Evolutionary conservation across 37 sponge, comb jelly and placozoan genomes (phyloP).

Genomic region (Hormiphora californensis): DNA sequence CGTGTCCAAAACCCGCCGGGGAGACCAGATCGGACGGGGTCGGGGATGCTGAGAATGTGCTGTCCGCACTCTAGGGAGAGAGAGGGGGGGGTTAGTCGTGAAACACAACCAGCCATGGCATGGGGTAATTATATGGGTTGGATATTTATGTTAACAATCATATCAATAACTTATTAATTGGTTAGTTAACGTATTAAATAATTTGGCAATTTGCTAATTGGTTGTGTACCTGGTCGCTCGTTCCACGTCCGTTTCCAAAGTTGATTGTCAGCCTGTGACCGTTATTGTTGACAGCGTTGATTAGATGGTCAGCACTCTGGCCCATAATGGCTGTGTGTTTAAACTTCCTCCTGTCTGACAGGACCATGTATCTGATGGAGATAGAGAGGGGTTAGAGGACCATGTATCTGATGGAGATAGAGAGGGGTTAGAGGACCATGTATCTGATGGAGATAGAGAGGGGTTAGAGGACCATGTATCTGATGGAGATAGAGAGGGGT

Average conservation of each 20-base stretch:
- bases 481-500: background rate
- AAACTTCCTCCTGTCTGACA: background rate
- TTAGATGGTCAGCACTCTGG: background rate
- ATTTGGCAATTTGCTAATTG: too few species aligned
- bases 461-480: conserved; percentile 11
- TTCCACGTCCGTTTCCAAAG: too few species aligned
- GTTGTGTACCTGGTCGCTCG: too few species aligned
- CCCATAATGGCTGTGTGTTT: conserved; percentile 22
- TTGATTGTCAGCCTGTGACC: conserved; percentile 2
- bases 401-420: background rate
- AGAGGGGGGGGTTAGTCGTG: too few species aligned
- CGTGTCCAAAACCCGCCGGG: background rate
- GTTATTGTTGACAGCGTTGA: background rate
- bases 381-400: background rate
- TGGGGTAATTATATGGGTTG: too few species aligned
- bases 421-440: background rate
- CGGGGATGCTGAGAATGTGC: background rate
- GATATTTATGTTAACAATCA: too few species aligned
- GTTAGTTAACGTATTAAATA: too few species aligned
- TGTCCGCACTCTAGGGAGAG: conserved; percentile 23
- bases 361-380: background rate
- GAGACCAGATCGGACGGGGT: conserved; percentile 12
- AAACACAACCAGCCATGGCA: too few species aligned
- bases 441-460: background rate
- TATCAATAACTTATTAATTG: too few species aligned